Percentiles rank a stretch among this genome's conserved stretches.
phyloP scores from a whole-genome alignment of 2,113 vertebrate species.

The Gasterosteus nipponicus region DNA sequence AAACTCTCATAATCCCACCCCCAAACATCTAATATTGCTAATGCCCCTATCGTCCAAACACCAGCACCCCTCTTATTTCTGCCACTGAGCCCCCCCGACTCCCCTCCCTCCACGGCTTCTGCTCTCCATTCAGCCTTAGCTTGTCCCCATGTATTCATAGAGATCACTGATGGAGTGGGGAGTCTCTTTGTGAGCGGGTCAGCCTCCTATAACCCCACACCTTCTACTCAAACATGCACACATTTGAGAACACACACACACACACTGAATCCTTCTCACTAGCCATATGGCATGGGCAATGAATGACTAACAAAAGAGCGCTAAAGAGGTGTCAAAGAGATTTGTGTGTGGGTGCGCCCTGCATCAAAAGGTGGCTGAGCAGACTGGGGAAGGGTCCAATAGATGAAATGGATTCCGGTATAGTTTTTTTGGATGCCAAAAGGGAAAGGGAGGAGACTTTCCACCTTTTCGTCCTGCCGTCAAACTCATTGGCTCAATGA shows the following conservation, averaged over 20 bases:
- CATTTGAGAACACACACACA: conserved; percentile 31
- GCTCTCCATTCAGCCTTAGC: conserved; percentile 76
- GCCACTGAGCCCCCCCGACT: neutral
- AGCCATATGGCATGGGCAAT: conserved; percentile 91
- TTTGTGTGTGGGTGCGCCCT: conserved; percentile 50
- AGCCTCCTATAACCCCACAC: conserved; percentile 74
- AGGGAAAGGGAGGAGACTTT: conserved; percentile 59
- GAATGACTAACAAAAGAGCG: conserved; percentile 73
- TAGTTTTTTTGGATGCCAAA: conserved; percentile 52
- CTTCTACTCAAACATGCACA: conserved; percentile 46
- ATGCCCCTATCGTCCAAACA: conserved; percentile 63
- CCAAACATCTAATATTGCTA: conserved; percentile 73
- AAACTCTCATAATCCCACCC: conserved; percentile 58
- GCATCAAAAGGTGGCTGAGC: conserved; percentile 67
- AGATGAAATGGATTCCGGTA: conserved; percentile 87
- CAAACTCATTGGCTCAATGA: conserved; percentile 71
- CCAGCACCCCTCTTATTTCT: conserved; percentile 51
- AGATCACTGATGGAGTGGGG: conserved; percentile 82
- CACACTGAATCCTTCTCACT: conserved; percentile 82
- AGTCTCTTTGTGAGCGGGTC: conserved; percentile 87
- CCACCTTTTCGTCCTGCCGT: conserved; percentile 66
- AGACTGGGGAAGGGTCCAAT: conserved; percentile 63
- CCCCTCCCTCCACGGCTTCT: conserved; percentile 65
- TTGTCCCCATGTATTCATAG: conserved; percentile 90
- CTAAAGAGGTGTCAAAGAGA: conserved; percentile 76